Evolutionary conservation across 2,113 vertebrate genomes (phyloP), one percentile per base, ranked within the genome.

Genomic region (Pimephales promelas): DNA sequence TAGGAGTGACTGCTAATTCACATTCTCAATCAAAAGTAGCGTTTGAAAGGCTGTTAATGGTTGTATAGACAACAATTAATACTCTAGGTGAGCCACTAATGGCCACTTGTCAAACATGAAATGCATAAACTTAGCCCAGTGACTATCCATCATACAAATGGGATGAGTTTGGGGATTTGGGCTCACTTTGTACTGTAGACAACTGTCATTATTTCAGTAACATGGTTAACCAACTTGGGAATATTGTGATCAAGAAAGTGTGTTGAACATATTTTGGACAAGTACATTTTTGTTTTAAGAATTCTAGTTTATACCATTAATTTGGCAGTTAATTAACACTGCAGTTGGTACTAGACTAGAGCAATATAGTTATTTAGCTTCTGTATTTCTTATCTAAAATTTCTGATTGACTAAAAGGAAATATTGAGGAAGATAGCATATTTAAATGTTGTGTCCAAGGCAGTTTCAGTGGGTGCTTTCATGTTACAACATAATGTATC

Each of bases 1-100:
- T 40, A 79, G 64, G 62, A 56, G 20, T 45, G 75, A 79, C 52
- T 79, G 14, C 64, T 72, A 61, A 52, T 57, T 45, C 34, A 59
- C 45, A 57, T 79, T 72, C 13, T 68, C 52, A 77, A 61, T 47
- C 26, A 34, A 43, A 54, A 76, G 24, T n/a, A 76, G 47, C 4
- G 28, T 62, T 49, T n/a, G 7, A 52, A 40, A 36, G 10, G 28
- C 59, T 64, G 34, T 4, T 83, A 83, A 83, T 64, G 59, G 59
- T 26, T 76, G 62, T 34, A 77, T 49, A 82, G n/a, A 24, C 36
- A 40, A 49, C 54, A 45, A 59, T 73, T 40, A 77, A 61, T 45
- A 24, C 28, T 45, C 9, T 18, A 14, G 16, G 31, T 79, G 57
- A 79, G 45, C 57, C 57, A 28, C 43, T 79, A 64, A 49, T 66